Conservation (phyloP, 2,888 invertebrate genomes). For the Epicampocera succincta region DNA sequence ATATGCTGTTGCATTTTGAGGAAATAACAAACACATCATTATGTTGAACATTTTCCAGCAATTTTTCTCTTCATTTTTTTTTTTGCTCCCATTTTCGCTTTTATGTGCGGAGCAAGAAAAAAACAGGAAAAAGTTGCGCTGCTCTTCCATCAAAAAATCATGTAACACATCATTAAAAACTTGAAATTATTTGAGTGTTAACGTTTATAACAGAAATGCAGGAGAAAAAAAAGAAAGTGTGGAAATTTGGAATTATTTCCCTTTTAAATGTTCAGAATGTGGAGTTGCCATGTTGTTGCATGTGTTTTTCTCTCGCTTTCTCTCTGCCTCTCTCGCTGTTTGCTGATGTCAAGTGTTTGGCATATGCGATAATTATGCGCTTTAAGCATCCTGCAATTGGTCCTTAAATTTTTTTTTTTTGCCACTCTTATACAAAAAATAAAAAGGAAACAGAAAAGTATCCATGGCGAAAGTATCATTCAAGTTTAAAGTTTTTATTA, state of each 20-base stretch:
- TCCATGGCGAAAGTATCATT: no score
- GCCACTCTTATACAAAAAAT: no score
- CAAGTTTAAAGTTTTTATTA: no score
- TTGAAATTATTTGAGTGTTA: slow-evolving; percentile 46
- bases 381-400: no score
- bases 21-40: slow-evolving; percentile 67
- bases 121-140: background rate
- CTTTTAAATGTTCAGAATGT: background rate
- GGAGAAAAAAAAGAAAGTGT: background rate
- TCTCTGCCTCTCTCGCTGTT: no score
- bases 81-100: background rate
- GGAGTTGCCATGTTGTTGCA: background rate
- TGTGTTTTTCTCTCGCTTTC: background rate
- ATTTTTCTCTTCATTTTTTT: slow-evolving; percentile 14
- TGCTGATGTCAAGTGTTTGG: no score
- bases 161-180: slow-evolving; percentile 65
- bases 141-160: slow-evolving; percentile 42
- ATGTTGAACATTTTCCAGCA: slow-evolving; percentile 53
- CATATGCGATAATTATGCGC: no score
- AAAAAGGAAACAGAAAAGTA: no score
- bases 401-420: no score
- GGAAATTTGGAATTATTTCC: slow-evolving; percentile 20
- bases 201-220: slow-evolving; percentile 1
- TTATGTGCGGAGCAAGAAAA: background rate
- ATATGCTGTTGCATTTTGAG: slow-evolving; percentile 49